Base-by-base conservation (phyloP, 2,797 vertebrate species). In the Bradypodion pumilum region DNA sequence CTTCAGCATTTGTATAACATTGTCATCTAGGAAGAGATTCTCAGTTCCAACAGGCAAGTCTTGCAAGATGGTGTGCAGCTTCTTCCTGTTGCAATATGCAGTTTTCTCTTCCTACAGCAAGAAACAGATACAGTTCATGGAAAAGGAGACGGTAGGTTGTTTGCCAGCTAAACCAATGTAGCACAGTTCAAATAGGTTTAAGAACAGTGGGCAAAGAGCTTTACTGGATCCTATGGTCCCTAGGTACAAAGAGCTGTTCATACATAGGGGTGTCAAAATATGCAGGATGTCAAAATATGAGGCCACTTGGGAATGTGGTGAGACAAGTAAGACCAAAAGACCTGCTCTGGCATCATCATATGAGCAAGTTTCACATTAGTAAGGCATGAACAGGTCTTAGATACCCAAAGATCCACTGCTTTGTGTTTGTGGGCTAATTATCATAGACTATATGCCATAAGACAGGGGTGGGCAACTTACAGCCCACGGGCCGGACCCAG, bases 11-110 rank as follows among this genome's bases (percentile, higher is more conserved):
- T 78, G 84, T 63, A 99, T 96, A 76, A 93, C 88, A 89, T 99
- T 99, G 93, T 95, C 85, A 91, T 98, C 96, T 27, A 99, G 94
- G 74, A 97, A 92, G 81, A 99, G 97, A 73, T 95, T 96, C 87
- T 96, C 90, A 0, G 91, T 95, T 86, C 94, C 73, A 0, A 84
- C 80, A 0, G 91, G 95, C 40, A 98, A 95, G 76, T 92, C 85
- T 70, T 46, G 79, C 72, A 98, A 98, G 82, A 98, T 93, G 0
- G 92, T 94, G 1, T 88, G 92, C 27, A 98, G 93, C 82, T 91
- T 82, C 81, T 83, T 91, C 29, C 94, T 85, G 87, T 92, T 96
- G 94, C 97, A 99, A 87, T 96, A 82, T 73, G 94, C 93, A 0
- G 91, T 92, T 91, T 88, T 93, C 90, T 96, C 95, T 86, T 94